These are phyloP conservation scores for Psilanteris sp. DNA, from an alignment of 1,140 invertebrate genomes.

Conservation along the genomic window DNA sequence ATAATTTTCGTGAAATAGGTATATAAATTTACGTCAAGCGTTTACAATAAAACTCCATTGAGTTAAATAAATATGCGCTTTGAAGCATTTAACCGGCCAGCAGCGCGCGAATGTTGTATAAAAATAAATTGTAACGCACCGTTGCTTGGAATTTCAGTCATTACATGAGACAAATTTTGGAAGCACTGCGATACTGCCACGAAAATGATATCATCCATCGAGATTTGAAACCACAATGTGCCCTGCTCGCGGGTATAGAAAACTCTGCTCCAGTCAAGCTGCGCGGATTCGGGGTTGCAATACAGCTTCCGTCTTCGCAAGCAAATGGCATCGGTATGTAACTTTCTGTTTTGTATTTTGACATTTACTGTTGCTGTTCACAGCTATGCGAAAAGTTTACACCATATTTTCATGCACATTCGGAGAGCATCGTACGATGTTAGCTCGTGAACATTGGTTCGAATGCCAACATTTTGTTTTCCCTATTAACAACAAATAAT, in stretches of 20 bases:
- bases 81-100: too few species aligned
- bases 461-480: constrained; percentile 11
- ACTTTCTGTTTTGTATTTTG: constrained; percentile 38
- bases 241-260: constrained; percentile 95
- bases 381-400: constrained; percentile 36
- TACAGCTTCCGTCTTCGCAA: constrained; percentile 91
- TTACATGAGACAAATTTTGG: constrained; percentile 98
- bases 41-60: too few species aligned
- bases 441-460: constrained; percentile 58
- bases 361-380: constrained; percentile 36
- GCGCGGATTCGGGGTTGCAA: constrained; percentile 97
- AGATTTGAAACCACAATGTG: constrained; percentile 97
- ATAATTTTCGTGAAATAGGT: too few species aligned
- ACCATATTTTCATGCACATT: constrained; percentile 57
- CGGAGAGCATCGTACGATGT: constrained; percentile 65
- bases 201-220: constrained; percentile 98
- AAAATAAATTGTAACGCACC: too few species aligned
- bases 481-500: constrained; percentile 6
- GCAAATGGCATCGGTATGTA: constrained; percentile 86
- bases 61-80: too few species aligned
- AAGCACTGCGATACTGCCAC: constrained; percentile 97
- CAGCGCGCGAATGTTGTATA: too few species aligned
- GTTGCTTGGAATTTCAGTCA: constrained; percentile 85
- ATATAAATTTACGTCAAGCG: too few species aligned
- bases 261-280: constrained; percentile 99